phyloP scores from a whole-genome alignment of 2,888 invertebrate genomes.

The Tiliacea citrago region DNA sequence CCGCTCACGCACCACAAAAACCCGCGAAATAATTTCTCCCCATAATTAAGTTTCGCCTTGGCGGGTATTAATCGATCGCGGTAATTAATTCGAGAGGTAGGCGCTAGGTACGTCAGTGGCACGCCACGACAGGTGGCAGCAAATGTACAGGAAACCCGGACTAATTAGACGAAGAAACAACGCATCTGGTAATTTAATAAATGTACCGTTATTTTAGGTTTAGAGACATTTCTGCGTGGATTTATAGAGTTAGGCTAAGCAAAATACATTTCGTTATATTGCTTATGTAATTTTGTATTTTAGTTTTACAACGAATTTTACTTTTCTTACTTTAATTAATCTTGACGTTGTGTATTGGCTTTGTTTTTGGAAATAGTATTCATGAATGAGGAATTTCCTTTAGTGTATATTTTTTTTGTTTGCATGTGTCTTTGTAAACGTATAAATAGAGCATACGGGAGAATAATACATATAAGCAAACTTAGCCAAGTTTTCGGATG shows the following conservation, averaged over 20 bases:
- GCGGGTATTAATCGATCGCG: conserved; percentile 86
- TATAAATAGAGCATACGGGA: background rate
- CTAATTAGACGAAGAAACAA: conserved; percentile 77
- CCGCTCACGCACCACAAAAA: conserved; percentile 68
- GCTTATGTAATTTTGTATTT: background rate
- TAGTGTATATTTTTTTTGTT: background rate
- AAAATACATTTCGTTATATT: background rate
- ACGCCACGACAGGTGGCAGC: conserved; percentile 85
- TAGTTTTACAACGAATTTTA: background rate
- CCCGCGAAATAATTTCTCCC: conserved; percentile 78
- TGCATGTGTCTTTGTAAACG: background rate
- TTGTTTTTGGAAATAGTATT: background rate
- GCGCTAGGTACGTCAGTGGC: conserved; percentile 85
- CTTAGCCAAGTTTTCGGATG: background rate
- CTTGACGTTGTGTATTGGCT: background rate
- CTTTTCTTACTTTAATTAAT: background rate
- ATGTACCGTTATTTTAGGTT: conserved; percentile 73
- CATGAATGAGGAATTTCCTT: background rate
- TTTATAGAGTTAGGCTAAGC: background rate
- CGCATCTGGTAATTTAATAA: conserved; percentile 68
- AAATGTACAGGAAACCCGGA: conserved; percentile 88
- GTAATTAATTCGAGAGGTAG: conserved; percentile 87
- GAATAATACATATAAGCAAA: background rate
- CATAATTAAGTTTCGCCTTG: conserved; percentile 82
- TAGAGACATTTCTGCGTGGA: conserved; percentile 19